A percentile compares a stretch with the other conserved stretches of the same genome.
These are phyloP conservation scores for Labeo calbasu DNA, from an alignment of 2,797 vertebrate species.

Conservation along the genomic window DNA sequence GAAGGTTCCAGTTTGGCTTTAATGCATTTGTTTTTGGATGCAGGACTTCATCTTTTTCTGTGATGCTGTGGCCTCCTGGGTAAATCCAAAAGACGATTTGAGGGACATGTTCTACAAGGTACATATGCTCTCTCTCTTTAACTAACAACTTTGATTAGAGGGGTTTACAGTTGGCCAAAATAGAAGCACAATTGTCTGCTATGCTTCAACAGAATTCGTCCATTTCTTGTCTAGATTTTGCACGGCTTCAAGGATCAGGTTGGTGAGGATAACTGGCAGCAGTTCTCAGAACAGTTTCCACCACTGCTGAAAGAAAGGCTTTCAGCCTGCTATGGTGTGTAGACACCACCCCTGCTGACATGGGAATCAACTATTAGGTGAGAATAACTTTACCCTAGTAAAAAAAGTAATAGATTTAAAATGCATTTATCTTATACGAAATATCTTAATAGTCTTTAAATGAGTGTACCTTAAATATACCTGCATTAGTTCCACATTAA, in stretches of 20 bases:
- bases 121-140: slow-evolving; percentile 2
- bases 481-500: no score
- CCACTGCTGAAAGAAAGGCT: slow-evolving; percentile 92
- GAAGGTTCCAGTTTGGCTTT: neutral
- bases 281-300: slow-evolving; percentile 95
- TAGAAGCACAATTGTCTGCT: neutral
- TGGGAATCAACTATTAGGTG: slow-evolving; percentile 76
- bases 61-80: slow-evolving; percentile 95
- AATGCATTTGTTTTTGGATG: slow-evolving; percentile 33
- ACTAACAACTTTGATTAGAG: neutral
- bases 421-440: no score
- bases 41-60: slow-evolving; percentile 98
- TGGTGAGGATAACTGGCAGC: slow-evolving; percentile 95
- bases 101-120: slow-evolving; percentile 98
- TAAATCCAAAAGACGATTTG: slow-evolving; percentile 92
- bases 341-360: slow-evolving; percentile 68
- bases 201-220: neutral
- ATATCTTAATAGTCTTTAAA: no score
- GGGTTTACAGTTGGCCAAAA: neutral
- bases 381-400: slow-evolving; percentile 48
- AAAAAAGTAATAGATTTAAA: no score
- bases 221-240: slow-evolving; percentile 80
- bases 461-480: no score
- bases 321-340: slow-evolving; percentile 93
- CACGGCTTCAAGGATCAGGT: slow-evolving; percentile 97